These are phyloP conservation scores for Pilophorus perplexus DNA, from an alignment of 2,888 invertebrate genomes.

Conservation along the genomic window DNA sequence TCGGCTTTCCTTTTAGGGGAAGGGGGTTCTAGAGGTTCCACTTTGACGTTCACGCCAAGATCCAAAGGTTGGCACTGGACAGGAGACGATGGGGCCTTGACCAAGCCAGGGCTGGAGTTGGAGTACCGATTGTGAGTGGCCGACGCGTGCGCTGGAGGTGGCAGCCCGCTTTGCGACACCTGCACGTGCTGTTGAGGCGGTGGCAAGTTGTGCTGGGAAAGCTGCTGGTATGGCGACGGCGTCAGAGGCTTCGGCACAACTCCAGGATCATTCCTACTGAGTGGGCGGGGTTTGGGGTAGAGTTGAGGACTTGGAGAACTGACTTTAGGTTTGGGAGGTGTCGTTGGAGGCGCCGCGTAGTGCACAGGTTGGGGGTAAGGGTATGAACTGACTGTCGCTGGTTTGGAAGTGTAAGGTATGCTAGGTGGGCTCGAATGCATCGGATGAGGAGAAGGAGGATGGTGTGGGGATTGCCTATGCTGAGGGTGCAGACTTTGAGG, in stretches of 20 bases:
- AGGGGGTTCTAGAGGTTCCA: constrained; percentile 48
- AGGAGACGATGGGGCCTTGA: constrained; percentile 52
- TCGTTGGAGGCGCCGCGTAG: constrained; percentile 56
- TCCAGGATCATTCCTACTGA: constrained; percentile 57
- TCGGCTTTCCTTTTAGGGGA: constrained; percentile 65
- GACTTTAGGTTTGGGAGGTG: constrained; percentile 63
- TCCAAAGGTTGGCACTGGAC: constrained; percentile 75
- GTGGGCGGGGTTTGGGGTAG: constrained; percentile 63
- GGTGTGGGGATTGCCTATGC: constrained; percentile 50
- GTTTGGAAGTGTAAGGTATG: constrained; percentile 46
- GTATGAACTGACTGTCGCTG: constrained; percentile 51
- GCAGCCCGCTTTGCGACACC: constrained; percentile 51
- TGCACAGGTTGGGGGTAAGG: constrained; percentile 52
- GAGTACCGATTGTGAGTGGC: constrained; percentile 45
- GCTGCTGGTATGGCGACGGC: constrained; percentile 59
- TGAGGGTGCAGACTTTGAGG: constrained; percentile 49
- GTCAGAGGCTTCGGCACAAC: constrained; percentile 58
- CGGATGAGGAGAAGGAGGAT: constrained; percentile 47
- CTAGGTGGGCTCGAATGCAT: constrained; percentile 46
- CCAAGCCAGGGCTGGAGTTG: constrained; percentile 49
- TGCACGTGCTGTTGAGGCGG: constrained; percentile 55
- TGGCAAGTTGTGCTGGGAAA: constrained; percentile 54
- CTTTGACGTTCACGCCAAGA: constrained; percentile 64
- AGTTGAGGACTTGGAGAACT: constrained; percentile 76
- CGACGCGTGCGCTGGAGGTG: constrained; percentile 52